These are phyloP conservation scores for Gambusia holbrooki DNA, from an alignment of 2,113 vertebrate genomes.

Conservation along the genomic window DNA sequence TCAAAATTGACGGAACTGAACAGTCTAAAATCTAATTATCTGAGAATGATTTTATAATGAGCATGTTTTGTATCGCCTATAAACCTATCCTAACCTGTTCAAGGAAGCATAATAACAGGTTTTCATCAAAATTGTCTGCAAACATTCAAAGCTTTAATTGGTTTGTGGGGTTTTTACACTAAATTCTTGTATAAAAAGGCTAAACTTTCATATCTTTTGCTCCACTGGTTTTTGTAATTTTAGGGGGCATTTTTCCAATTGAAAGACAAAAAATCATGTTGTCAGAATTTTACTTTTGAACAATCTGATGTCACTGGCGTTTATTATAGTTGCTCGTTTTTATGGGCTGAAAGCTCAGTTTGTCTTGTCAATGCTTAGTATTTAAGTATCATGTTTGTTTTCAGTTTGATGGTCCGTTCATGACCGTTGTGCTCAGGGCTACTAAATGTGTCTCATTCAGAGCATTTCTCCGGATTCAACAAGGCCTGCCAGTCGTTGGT, in stretches of 20 bases:
- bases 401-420: not conserved
- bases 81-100: too few species aligned
- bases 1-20: too few species aligned
- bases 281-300: too few species aligned
- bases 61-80: too few species aligned
- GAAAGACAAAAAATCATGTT: too few species aligned
- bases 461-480: not conserved
- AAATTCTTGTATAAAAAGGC: not conserved
- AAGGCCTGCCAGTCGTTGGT: not conserved
- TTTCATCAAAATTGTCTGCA: not conserved
- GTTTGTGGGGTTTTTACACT: not conserved
- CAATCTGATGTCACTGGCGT: not conserved
- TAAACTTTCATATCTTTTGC: not conserved
- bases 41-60: too few species aligned
- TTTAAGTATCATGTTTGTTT: not conserved
- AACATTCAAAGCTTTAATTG: not conserved
- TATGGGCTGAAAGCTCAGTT: not conserved
- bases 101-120: not conserved
- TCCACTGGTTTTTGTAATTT: not conserved
- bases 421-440: not conserved
- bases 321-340: not conserved
- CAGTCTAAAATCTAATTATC: too few species aligned
- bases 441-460: not conserved
- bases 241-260: not conserved
- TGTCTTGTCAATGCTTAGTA: not conserved